Evolutionary conservation across 2,797 vertebrate species (phyloP), one percentile per base, ranked within the genome.

Genomic region (Sebastes trivittatus): DNA sequence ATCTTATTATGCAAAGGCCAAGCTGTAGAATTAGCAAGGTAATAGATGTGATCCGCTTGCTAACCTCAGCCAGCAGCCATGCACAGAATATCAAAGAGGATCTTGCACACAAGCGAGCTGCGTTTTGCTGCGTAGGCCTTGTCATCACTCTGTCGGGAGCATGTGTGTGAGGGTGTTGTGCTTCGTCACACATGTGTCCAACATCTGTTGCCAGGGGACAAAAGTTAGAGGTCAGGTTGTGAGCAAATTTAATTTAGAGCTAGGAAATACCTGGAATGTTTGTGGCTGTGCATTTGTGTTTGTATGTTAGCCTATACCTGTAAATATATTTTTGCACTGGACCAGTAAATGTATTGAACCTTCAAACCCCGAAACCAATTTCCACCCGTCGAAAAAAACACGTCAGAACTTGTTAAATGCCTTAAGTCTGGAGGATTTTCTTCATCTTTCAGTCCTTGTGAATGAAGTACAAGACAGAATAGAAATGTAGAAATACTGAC

Each of bases 31-130:
- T 94, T 92, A 94, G 89, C 89, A 90, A 90, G 75, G 91, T 93
- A 93, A 93, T 92, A 92, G 92, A 94, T 94, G 93, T 91, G 94
- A 94, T 92, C 91, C 85, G 91, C 93, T 91, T 90, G 81, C 92
- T 92, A 92, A 92, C 91, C 90, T 91, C 90, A 81, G 88, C 84
- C 86, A 71, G 88, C 73, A 81, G 80, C 56, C 89, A 87, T 84
- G 90, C 85, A 81, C 84, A 36, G 92, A 92, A 94, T 94, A 89
- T 93, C 85, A 95, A 94, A 85, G 76, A 88, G 82, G 86, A 73
- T 83, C 81, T 88, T 82, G 78, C 68, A 86, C 75, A 83, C 81
- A 85, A 86, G 65, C 54, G 56, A 84, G 72, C 58, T 27, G 73
- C 73, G 69, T 74, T 83, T 54, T 88, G 89, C 86, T 80, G 84